phyloP scores from a whole-genome alignment of 2,113 vertebrate genomes.

The Chunga burmeisteri region DNA sequence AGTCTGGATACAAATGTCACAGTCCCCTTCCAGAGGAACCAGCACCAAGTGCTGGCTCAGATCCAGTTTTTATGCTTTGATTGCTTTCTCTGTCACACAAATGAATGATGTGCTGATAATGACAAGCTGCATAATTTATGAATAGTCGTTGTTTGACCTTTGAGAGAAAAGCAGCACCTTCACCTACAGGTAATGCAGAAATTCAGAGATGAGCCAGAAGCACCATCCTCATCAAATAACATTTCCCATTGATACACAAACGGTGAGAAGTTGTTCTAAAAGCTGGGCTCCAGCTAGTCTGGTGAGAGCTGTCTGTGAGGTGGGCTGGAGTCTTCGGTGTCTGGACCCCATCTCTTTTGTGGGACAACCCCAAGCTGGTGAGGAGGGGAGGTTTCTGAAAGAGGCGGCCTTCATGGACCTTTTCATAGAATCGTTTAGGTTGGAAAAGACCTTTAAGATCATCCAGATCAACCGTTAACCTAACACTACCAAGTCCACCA shows the following conservation, averaged over 20 bases:
- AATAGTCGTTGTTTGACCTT: not conserved
- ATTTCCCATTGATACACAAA: not conserved
- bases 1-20: not conserved
- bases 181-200: not conserved
- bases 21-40: not conserved
- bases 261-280: not conserved
- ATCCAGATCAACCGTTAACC: rapidly evolving
- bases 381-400: not conserved
- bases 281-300: not conserved
- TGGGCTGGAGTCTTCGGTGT: not conserved
- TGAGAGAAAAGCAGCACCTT: not conserved
- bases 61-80: not conserved
- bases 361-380: rapidly evolving
- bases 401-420: not conserved
- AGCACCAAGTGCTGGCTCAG: not conserved
- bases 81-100: not conserved
- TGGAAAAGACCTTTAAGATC: not conserved
- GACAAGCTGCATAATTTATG: not conserved
- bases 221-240: not conserved
- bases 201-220: not conserved
- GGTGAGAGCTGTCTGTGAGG: not conserved
- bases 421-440: not conserved
- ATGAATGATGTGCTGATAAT: not conserved
- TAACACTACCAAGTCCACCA: not conserved
- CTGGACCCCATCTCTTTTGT: not conserved